Base-by-base conservation (phyloP, 2,113 vertebrate species). In the Lepus timidus region DNA sequence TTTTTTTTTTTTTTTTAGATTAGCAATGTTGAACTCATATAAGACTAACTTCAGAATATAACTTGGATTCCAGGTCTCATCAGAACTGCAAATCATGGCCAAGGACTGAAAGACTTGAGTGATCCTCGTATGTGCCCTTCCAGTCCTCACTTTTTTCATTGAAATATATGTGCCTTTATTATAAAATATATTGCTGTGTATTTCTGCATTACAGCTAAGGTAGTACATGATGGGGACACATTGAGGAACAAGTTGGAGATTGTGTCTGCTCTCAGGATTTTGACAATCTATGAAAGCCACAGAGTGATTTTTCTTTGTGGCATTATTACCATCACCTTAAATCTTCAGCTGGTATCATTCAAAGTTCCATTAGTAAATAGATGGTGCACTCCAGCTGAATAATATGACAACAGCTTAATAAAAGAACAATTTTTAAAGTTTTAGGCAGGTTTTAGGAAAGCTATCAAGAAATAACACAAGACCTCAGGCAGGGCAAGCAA, bases 41-140 rank as follows among this genome's bases (percentile, higher is more conserved):
- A 85, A 71, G 25, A 95, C 95, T 94, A 27, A 29, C 75, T 86
- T 95, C 65, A 65, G 64, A 52, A 65, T 76, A 85, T 67, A 94
- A 79, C 39, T 91, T 85, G 67, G 78, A 22, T 6, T 12, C 8
- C 10, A 16, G 86, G 64, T 94, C 20, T 9, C 70, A 49, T 58
- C 58, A 79, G 83, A 85, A 82, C 51, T 68, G 84, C 2, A 89
- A 80, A 16, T 83, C 52, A 83, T 76, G 65, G 20, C 7, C 65
- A 95, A 91, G 64, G 9, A 2, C 16, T 36, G 5, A 71, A 70
- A 85, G 19, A 33, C 4, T 61, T 73, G 4, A 55, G 22, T 76
- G 39, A 89, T 55, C 27, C 12, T 83, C 19, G 36, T 52, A 5
- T 3, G 0, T 27, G 29, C 27, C 3, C 39, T 90, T 88, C 61